phyloP scores from a whole-genome alignment of 1,140 invertebrate genomes.

The Drosophila arawakana region DNA sequence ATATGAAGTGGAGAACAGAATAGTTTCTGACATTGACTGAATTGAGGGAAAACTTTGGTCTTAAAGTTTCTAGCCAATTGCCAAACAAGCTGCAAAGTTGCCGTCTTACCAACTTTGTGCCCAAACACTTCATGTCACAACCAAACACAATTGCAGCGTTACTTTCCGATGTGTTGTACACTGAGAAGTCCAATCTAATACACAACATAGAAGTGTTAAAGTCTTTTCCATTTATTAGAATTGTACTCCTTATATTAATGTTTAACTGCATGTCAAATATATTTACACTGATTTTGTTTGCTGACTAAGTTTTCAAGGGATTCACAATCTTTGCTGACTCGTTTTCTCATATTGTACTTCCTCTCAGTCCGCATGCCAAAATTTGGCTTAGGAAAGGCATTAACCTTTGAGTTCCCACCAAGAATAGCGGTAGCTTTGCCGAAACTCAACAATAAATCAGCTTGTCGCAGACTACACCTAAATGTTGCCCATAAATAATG shows the following conservation, averaged over 20 bases:
- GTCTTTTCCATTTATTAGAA: not conserved
- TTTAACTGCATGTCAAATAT: not conserved
- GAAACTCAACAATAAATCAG: constrained; percentile 42
- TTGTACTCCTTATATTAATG: not conserved
- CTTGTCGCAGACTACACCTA: constrained; percentile 16
- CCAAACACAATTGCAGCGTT: not conserved
- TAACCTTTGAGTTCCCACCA: constrained; percentile 25
- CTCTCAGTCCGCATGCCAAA: no score
- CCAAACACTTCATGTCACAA: not conserved
- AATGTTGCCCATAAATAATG: constrained; percentile 44
- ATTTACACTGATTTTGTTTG: not conserved
- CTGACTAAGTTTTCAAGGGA: constrained; percentile 10
- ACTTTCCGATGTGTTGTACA: not conserved
- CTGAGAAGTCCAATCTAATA: constrained; percentile 18
- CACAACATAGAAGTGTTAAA: constrained; percentile 10
- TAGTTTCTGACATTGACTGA: constrained; percentile 49
- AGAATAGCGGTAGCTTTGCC: constrained; percentile 37
- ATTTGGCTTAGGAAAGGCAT: not conserved
- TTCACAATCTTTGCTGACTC: constrained; percentile 24
- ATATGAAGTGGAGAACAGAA: constrained; percentile 44
- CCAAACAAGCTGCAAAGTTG: constrained; percentile 34
- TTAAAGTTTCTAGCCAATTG: constrained; percentile 51
- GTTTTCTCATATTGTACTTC: not conserved
- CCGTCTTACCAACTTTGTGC: constrained; percentile 22
- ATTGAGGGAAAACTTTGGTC: constrained; percentile 35